Evolutionary conservation across 64 coral and sea anemone species (phyloP).

Genomic region (Pocillopora damicornis): DNA sequence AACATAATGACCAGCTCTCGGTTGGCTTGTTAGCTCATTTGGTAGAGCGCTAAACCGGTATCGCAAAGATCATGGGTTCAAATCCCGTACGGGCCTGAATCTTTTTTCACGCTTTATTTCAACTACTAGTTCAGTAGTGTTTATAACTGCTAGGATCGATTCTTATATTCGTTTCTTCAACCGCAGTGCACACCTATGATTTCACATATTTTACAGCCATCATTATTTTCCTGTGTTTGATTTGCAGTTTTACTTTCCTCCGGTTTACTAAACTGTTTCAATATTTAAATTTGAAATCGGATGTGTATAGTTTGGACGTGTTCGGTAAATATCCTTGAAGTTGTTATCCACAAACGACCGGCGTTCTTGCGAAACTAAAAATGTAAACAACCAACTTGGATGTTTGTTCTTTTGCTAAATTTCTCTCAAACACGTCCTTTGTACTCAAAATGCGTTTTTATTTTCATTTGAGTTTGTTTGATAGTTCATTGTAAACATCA

Average conservation of each 20-base stretch:
- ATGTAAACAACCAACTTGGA: slow-evolving; percentile 14
- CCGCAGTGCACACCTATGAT: neutral
- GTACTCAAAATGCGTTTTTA: neutral
- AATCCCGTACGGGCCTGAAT: no score
- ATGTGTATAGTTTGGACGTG: neutral
- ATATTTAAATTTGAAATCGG: slow-evolving; percentile 35
- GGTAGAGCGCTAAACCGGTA: no score
- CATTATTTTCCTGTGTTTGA: neutral
- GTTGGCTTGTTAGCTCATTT: no score
- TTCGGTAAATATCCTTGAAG: slow-evolving; percentile 4
- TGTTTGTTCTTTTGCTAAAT: slow-evolving; percentile 35
- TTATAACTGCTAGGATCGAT: no score
- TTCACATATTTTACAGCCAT: neutral
- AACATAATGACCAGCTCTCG: no score
- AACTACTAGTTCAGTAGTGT: no score
- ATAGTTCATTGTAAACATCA: slow-evolving; percentile 4
- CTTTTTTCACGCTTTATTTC: no score
- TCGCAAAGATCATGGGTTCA: no score
- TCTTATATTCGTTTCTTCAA: no score
- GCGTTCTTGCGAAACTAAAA: neutral
- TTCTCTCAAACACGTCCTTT: slow-evolving; percentile 17
- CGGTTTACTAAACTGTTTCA: slow-evolving; percentile 22
- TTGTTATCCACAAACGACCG: neutral
- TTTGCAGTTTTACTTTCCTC: neutral
- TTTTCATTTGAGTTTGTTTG: neutral